phyloP scores from a whole-genome alignment of 2,888 invertebrate genomes.

The Protophormia terraenovae region DNA sequence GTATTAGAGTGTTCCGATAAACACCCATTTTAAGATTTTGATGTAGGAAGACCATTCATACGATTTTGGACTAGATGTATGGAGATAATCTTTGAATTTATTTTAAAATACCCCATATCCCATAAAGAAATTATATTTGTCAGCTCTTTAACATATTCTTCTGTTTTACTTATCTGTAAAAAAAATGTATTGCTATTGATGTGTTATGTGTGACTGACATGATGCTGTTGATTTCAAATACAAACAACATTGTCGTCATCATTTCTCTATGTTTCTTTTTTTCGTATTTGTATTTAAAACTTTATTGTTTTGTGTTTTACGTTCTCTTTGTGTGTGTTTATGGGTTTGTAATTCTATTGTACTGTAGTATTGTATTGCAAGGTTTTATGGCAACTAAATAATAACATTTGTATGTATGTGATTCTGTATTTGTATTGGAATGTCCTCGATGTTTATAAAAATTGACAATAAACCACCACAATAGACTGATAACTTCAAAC shows the following conservation, averaged over 20 bases:
- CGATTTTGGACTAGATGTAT: too few relatives aligned
- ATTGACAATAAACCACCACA: constrained; percentile 29
- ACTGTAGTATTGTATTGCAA: too few relatives aligned
- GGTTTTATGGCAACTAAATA: too few relatives aligned
- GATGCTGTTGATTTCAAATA: not conserved
- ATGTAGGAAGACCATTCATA: too few relatives aligned
- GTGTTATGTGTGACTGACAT: not conserved
- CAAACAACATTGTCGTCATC: not conserved
- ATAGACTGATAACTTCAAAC: constrained; percentile 10
- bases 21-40: too few relatives aligned
- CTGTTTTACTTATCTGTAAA: not conserved
- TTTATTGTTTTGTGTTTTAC: not conserved
- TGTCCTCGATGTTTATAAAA: constrained; percentile 9
- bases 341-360: not conserved
- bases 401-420: too few relatives aligned
- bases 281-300: not conserved
- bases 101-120: too few relatives aligned
- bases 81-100: too few relatives aligned
- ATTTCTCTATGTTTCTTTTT: not conserved
- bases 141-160: too few relatives aligned
- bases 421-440: not conserved
- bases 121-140: too few relatives aligned
- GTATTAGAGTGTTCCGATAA: too few relatives aligned
- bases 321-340: not conserved
- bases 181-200: not conserved